Percentiles rank a stretch among this genome's conserved stretches.
Evolutionary conservation across 1,140 invertebrate species (phyloP).

Genomic region (Sinella curviseta): DNA sequence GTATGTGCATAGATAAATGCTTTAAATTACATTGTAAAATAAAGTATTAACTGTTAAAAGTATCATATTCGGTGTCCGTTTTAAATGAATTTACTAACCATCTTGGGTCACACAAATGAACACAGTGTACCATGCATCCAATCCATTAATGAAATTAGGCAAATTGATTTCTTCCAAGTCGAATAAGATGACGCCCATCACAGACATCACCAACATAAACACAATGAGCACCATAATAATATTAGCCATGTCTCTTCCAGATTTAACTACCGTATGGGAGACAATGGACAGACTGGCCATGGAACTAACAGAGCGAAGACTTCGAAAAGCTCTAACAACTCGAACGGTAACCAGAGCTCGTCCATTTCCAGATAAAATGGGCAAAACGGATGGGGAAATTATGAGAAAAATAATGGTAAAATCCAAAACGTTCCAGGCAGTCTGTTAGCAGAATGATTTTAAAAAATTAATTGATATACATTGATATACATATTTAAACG

Average conservation of each 20-base stretch:
- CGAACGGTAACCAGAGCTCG: constrained; percentile 46
- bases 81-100: constrained; percentile 36
- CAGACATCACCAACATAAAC: constrained; percentile 49
- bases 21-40: no score
- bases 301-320: constrained; percentile 44
- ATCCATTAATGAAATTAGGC: constrained; percentile 38
- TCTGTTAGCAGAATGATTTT: constrained; percentile 30
- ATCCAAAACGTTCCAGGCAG: constrained; percentile 51
- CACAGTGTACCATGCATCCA: constrained; percentile 48
- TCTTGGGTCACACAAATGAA: constrained; percentile 52
- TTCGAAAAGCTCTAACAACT: constrained; percentile 51
- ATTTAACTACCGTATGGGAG: constrained; percentile 49
- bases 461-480: background rate
- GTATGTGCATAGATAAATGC: no score
- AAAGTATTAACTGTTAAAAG: background rate
- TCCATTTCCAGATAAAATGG: constrained; percentile 27
- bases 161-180: constrained; percentile 40
- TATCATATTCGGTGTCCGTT: background rate
- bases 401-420: constrained; percentile 47
- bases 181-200: constrained; percentile 50
- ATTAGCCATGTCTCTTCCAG: constrained; percentile 50
- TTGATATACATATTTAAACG: background rate
- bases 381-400: constrained; percentile 33
- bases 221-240: constrained; percentile 50
- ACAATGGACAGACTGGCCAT: constrained; percentile 46